Evolutionary conservation across 1,140 invertebrate genomes (phyloP).

Genomic region (Lysiphlebus fabarum): DNA sequence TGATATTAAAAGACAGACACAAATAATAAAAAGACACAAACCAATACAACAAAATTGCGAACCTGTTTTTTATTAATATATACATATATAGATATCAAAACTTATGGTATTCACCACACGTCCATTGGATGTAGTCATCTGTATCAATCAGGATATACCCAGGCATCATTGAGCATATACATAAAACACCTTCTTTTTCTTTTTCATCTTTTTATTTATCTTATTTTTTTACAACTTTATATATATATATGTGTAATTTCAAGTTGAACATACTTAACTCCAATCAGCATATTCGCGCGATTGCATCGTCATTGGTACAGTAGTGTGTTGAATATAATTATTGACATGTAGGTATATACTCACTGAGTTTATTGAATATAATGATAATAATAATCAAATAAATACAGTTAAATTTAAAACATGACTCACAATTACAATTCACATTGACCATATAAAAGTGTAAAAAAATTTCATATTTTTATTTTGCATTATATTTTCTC

Average conservation of each 20-base stretch:
- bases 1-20: no score
- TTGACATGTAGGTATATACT: constrained; percentile 15
- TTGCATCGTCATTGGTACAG: constrained; percentile 4
- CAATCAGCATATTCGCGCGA: constrained; percentile 32
- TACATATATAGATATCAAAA: constrained; percentile 2
- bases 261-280: constrained; percentile 31
- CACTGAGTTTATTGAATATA: constrained; percentile 1
- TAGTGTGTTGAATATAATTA: constrained; percentile 13
- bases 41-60: constrained; percentile 12
- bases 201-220: background rate
- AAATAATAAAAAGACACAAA: no score
- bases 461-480: background rate
- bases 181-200: constrained; percentile 14
- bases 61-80: constrained; percentile 36
- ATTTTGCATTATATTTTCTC: constrained; percentile 3
- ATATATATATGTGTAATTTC: background rate
- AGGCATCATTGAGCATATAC: constrained; percentile 14
- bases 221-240: background rate
- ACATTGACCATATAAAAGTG: no score
- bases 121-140: constrained; percentile 44
- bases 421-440: no score
- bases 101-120: constrained; percentile 24
- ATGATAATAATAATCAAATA: no score
- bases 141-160: constrained; percentile 41
- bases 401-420: no score